A percentile compares a stretch with the other conserved stretches of the same genome.
phyloP scores from a whole-genome alignment of 1,140 invertebrate species.

The Drosophila pseudoananassae region DNA sequence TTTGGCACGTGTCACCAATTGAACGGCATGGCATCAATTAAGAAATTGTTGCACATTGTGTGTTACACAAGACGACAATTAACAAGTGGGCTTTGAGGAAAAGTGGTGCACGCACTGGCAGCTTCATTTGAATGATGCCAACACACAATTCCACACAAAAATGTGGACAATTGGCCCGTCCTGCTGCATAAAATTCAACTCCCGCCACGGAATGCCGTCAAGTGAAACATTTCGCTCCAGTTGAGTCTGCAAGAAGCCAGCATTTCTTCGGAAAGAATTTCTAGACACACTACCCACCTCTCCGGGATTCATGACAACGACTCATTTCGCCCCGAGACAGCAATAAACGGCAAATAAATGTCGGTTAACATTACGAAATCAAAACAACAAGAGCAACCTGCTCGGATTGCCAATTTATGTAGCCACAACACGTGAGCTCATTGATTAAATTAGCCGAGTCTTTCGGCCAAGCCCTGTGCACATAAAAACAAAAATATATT shows the following conservation, averaged over 20 bases:
- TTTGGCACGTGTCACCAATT: slow-evolving; percentile 64
- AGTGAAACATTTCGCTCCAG: slow-evolving; percentile 37
- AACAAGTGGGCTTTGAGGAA: slow-evolving; percentile 26
- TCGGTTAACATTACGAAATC: slow-evolving; percentile 70
- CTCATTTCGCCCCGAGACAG: slow-evolving; percentile 48
- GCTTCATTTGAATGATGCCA: slow-evolving; percentile 45
- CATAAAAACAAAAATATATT: slow-evolving; percentile 72
- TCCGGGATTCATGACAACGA: slow-evolving; percentile 54
- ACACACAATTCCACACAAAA: slow-evolving; percentile 2
- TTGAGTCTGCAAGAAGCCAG: slow-evolving; percentile 6
- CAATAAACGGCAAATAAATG: slow-evolving; percentile 71
- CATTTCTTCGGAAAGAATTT: slow-evolving; percentile 3
- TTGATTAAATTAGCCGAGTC: slow-evolving; percentile 72
- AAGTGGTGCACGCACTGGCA: slow-evolving; percentile 37
- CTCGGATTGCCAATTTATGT: slow-evolving; percentile 63
- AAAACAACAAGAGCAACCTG: slow-evolving; percentile 49
- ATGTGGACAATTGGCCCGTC: slow-evolving; percentile 33
- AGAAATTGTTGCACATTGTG: slow-evolving; percentile 54
- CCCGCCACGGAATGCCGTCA: slow-evolving; percentile 48
- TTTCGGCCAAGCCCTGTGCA: slow-evolving; percentile 63
- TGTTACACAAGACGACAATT: slow-evolving; percentile 54
- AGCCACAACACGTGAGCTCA: slow-evolving; percentile 77
- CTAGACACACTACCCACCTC: slow-evolving; percentile 7
- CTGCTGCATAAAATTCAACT: slow-evolving; percentile 62
- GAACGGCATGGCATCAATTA: slow-evolving; percentile 61